Base-by-base conservation (phyloP, 2,113 vertebrate species). In the Propithecus coquereli region DNA sequence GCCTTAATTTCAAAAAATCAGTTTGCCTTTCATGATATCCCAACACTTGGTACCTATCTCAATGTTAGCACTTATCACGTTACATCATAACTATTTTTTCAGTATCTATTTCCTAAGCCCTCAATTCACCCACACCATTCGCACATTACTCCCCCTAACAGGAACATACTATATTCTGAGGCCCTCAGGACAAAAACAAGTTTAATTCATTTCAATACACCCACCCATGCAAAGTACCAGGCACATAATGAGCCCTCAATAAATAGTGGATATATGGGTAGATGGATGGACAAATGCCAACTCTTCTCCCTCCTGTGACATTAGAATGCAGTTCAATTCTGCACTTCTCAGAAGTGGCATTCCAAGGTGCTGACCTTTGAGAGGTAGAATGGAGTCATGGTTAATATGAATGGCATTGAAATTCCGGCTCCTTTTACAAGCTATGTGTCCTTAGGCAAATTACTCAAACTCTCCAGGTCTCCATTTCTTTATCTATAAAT, bases 1-100 rank as follows among this genome's bases (percentile, higher is more conserved):
- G 18, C 52, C 85, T 71, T 94, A 96, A 97, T 96, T 96, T 91
- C 22, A 87, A 96, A 96, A 94, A 94, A 86, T 97, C 66, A 91
- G 86, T 93, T 94, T 70, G 54, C 79, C 81, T 94, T 93, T 91
- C 61, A 61, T 66, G 57, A 80, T 93, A 66, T 83, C 57, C 34
- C 57, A 83, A 81, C 30, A 68, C 45, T 94, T 89, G 90, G 47
- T 87, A 80, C 63, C 91, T 94, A 65, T 34, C 57, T 80, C 70
- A 59, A 93, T 82, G 52, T 87, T 37, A 74, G 63, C 68, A 59
- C 79, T 80, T 83, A 80, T 3, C 70, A 65, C 16, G 40, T 32
- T 37, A 47, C 25, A 68, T 83, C 43, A 9, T 23, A 40, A 74
- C 77, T 65, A 34, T 81, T 95, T 95, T 86, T 91, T 93, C 71